Evolutionary conservation across 2,888 invertebrate genomes (phyloP), one percentile per base, ranked within the genome.

Genomic region (Heterodera filipjevi): DNA sequence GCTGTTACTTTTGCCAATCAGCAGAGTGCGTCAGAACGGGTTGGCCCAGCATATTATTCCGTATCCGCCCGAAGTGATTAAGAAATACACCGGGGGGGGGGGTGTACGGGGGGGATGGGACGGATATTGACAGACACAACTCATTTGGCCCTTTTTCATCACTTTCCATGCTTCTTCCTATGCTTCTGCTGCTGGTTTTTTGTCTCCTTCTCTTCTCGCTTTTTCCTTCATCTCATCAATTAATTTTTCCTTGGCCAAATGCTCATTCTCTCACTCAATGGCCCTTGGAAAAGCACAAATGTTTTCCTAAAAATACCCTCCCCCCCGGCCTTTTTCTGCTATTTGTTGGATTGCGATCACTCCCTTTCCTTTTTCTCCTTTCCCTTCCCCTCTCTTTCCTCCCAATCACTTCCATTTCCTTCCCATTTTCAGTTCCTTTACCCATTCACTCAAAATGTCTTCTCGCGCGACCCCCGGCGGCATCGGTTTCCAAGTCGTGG

Each of bases 401-500:
- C 27, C 27, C 22, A 14, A 53, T 66, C 46, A 1, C n/a, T 27
- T 39, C 32, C 39, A 74, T 74, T 53, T 32, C 39, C 30, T 72
- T 46, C 10, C 64, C 2, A 39, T 72, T 44, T 49, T 73, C 12
- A 73, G 35, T 49, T 73, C 22, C 27, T 39, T 39, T 39, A 33
- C 39, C 16, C 46, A 33, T 3, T 53, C 44, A 64, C 44, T 19
- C 27, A 80, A 32, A 66, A 88, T 88, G 88, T 80, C 87, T 78
- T 84, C 85, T 80, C 86, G 87, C 76, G 86, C 87, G 71, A 87
- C 88, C 68, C 86, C 87, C 80, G 88, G 88, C 80, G 87, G 87
- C 81, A 87, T 87, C 79, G 87, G 87, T 81, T 87, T 88, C 81
- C 82, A 86, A 78, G 87, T 87, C 70, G 82, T 85, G 72, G 83